Conservation (phyloP, 2,797 vertebrate species). For the Benthosema pterotum region DNA sequence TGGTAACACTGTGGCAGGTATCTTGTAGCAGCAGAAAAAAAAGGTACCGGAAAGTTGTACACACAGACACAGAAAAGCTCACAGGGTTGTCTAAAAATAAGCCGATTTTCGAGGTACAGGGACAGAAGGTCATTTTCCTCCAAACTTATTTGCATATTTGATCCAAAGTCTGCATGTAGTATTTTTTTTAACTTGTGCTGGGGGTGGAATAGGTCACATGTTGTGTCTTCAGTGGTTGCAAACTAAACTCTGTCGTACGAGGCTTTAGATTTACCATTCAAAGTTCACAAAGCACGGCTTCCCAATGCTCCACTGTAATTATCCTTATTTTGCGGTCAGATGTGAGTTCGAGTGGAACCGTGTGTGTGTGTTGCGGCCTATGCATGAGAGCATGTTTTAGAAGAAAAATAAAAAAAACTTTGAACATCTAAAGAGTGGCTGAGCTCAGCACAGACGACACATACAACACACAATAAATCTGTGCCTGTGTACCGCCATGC, state of each 20-base stretch:
- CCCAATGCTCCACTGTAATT: slow-evolving; percentile 23
- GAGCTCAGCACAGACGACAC: slow-evolving; percentile 27
- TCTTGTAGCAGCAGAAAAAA: no score
- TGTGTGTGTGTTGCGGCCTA: slow-evolving; percentile 6
- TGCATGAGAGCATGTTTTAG: slow-evolving; percentile 9
- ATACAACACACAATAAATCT: slow-evolving; percentile 37
- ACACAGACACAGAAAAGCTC: no score
- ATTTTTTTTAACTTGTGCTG: no score
- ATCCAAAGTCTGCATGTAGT: no score
- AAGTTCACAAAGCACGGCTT: slow-evolving; percentile 23
- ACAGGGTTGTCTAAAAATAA: no score
- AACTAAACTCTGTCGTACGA: slow-evolving; percentile 18
- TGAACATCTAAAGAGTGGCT: slow-evolving; percentile 21
- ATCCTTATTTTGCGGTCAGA: slow-evolving; percentile 30
- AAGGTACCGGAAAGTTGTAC: no score
- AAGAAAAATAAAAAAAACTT: slow-evolving; percentile 1
- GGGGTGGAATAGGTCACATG: not conserved
- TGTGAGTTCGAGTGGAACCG: slow-evolving; percentile 11
- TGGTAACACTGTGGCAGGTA: no score
- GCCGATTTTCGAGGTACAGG: no score
- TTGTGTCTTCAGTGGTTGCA: slow-evolving; percentile 7
- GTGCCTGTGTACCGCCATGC: slow-evolving; percentile 18
- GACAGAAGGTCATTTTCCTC: no score
- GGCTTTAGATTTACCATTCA: slow-evolving; percentile 5
- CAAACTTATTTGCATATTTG: no score